Percentiles rank a stretch among this genome's conserved stretches.
Conservation (phyloP, 2,888 invertebrate species). For the Pachymerium ferrugineum region DNA sequence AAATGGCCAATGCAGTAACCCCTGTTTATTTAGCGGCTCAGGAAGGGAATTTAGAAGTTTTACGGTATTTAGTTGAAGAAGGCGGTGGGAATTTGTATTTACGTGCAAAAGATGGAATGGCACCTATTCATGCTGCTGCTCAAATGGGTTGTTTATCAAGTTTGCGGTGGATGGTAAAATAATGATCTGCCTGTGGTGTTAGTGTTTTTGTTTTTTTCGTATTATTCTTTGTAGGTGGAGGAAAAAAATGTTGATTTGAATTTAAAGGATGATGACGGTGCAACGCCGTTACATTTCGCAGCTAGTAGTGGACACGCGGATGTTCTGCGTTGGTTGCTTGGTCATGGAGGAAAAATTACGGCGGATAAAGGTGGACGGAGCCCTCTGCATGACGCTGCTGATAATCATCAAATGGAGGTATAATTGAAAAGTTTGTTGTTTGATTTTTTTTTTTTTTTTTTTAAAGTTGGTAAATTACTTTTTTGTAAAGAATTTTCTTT, state of each 20-base stretch:
- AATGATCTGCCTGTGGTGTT: neutral
- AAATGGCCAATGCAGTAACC: conserved; percentile 88
- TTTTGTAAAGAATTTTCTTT: no score
- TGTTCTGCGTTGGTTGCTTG: conserved; percentile 72
- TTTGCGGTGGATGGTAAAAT: conserved; percentile 81
- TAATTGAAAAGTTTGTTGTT: no score
- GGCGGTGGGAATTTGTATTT: conserved; percentile 77
- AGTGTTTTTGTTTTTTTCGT: neutral
- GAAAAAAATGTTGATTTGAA: conserved; percentile 80
- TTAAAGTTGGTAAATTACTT: no score
- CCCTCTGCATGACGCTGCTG: conserved; percentile 85
- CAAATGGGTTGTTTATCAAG: conserved; percentile 82
- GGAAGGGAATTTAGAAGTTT: conserved; percentile 78
- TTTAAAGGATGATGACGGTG: conserved; percentile 78
- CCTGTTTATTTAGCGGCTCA: conserved; percentile 84
- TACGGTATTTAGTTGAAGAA: conserved; percentile 75
- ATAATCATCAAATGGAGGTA: conserved; percentile 84
- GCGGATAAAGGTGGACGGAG: conserved; percentile 82
- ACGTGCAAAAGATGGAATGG: conserved; percentile 81
- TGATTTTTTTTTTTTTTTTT: no score
- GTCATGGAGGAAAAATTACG: conserved; percentile 72
- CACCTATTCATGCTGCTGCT: conserved; percentile 81
- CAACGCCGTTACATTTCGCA: conserved; percentile 82
- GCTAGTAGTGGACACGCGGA: conserved; percentile 69
- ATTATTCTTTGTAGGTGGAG: conserved; percentile 53